Evolutionary conservation across 2,888 invertebrate species (phyloP).

Genomic region (Digitonthophagus gazella): DNA sequence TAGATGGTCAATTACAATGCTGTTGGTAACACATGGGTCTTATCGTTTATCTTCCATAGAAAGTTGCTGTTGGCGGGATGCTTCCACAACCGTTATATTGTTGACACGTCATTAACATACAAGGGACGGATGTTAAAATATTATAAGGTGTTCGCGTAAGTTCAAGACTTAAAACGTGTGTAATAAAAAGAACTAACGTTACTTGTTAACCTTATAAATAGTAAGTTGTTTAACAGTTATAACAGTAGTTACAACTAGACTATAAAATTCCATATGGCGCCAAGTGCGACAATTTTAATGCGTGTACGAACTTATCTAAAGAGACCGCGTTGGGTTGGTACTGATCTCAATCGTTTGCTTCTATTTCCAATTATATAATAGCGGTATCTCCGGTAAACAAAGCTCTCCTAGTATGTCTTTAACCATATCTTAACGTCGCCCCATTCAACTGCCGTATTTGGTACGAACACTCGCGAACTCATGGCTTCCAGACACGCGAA

Average conservation of each 20-base stretch:
- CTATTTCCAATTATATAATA: not conserved
- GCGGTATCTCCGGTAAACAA: not conserved
- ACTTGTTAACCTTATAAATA: no score
- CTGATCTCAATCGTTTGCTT: not conserved
- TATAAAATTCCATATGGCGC: not conserved
- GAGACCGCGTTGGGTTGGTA: not conserved
- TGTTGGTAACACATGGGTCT: no score
- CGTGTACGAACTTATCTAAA: not conserved
- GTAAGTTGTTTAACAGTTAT: not conserved
- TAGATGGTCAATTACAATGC: not conserved
- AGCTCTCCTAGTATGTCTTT: not conserved
- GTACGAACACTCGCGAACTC: not conserved
- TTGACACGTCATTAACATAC: not conserved
- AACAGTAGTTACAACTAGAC: not conserved
- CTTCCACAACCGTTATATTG: not conserved
- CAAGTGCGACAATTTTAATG: not conserved
- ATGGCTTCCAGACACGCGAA: not conserved
- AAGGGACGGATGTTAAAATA: not conserved
- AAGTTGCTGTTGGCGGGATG: not conserved
- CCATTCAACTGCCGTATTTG: not conserved
- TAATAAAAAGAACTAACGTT: not conserved
- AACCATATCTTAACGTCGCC: not conserved
- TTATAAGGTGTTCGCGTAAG: not conserved
- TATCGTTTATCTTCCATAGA: not conserved
- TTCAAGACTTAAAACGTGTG: not conserved